Base-by-base conservation (phyloP, 30 jellyfish, hydroid and myxozoan species). In the Haliclystus octoradiatus region DNA sequence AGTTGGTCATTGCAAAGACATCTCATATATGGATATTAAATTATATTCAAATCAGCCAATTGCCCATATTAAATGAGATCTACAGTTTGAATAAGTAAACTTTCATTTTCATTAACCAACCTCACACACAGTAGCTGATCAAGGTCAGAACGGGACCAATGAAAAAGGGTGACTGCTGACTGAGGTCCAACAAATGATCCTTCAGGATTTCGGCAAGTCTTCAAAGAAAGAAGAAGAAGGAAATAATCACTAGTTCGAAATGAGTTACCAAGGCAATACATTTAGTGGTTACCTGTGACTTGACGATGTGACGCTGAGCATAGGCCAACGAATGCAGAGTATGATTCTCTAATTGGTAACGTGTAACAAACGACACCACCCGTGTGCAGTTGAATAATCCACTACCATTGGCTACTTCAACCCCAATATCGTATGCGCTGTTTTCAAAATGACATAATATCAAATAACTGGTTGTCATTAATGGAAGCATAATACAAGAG, bases 61-160 rank as follows among this genome's bases (percentile, higher is more conserved):
- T n/a, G n/a, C n/a, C n/a, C n/a, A n/a, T n/a, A n/a, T n/a, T n/a
- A n/a, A n/a, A n/a, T n/a, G n/a, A n/a, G n/a, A n/a, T n/a, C n/a
- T n/a, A n/a, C n/a, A n/a, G n/a, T n/a, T n/a, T n/a, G n/a, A n/a
- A n/a, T n/a, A n/a, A n/a, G n/a, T n/a, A n/a, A n/a, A n/a, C n/a
- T n/a, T n/a, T n/a, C n/a, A n/a, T n/a, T n/a, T n/a, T 40, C 19
- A 19, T 9, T 40, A 1, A 49, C 96, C 24, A 53, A 74, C 81
- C 99, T 93, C 25, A 83, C 89, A 53, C 95, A 76, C 24, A 91
- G 88, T 26, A 91, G 62, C 30, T 83, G 94, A 65, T 91, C 99
- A 51, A 77, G 74, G 35, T 83, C 95, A n/a, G 94, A 66, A 31
- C 95, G 91, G 7, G 99, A 78, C 99, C 99, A 91, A 65, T 91